phyloP scores from a whole-genome alignment of 2,888 invertebrate species.

The Ornithoptera alexandrae region DNA sequence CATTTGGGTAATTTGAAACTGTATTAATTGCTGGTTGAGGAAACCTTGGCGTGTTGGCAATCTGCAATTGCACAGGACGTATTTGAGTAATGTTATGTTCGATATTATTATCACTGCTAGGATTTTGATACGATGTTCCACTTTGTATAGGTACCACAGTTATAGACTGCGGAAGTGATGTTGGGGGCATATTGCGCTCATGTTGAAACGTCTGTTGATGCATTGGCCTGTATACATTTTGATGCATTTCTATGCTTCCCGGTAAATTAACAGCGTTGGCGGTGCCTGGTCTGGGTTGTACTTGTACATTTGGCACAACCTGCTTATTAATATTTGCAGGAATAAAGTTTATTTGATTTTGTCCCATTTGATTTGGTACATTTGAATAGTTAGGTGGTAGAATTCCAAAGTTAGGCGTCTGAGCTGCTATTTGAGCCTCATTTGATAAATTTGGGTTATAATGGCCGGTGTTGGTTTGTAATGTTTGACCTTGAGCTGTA shows the following conservation, averaged over 20 bases:
- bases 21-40: slow-evolving; percentile 6
- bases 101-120: slow-evolving; percentile 25
- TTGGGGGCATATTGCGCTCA: slow-evolving; percentile 18
- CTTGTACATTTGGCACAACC: slow-evolving; percentile 35
- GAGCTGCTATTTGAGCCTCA: slow-evolving; percentile 10
- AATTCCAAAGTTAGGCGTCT: slow-evolving; percentile 14
- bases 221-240: slow-evolving; percentile 32
- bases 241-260: slow-evolving; percentile 34
- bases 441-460: slow-evolving; percentile 15
- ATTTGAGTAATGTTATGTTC: slow-evolving; percentile 33
- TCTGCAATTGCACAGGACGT: slow-evolving; percentile 31
- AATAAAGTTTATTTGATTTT: slow-evolving; percentile 37
- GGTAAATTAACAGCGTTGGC: slow-evolving; percentile 35
- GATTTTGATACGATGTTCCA: slow-evolving; percentile 30
- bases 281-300: slow-evolving; percentile 36
- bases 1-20: slow-evolving; percentile 23
- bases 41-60: slow-evolving; percentile 9
- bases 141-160: slow-evolving; percentile 45
- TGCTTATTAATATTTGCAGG: slow-evolving; percentile 30
- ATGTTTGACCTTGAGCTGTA: slow-evolving; percentile 15
- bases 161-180: slow-evolving; percentile 40
- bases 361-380: slow-evolving; percentile 34
- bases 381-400: slow-evolving; percentile 25
- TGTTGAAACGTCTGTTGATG: slow-evolving; percentile 32
- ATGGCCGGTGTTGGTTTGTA: slow-evolving; percentile 6